Conservation (phyloP, 2,888 invertebrate species). For the Phlogophora meticulosa region DNA sequence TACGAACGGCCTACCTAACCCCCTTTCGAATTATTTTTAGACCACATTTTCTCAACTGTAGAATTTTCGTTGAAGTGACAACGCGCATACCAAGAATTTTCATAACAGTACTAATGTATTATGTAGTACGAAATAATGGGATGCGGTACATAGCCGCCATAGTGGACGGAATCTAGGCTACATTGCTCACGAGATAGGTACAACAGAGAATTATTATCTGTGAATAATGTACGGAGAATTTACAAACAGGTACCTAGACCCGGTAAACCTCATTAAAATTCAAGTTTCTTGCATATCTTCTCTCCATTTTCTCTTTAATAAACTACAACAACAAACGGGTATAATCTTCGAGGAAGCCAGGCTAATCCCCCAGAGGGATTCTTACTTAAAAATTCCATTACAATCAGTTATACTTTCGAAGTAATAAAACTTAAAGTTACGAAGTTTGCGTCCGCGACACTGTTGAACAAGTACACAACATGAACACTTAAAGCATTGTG, state of each 20-base stretch:
- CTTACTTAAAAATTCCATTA: constrained; percentile 57
- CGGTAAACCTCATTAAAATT: constrained; percentile 43
- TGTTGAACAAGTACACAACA: constrained; percentile 49
- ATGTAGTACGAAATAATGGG: constrained; percentile 38
- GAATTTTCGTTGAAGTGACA: constrained; percentile 24
- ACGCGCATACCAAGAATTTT: constrained; percentile 28
- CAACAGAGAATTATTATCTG: constrained; percentile 17
- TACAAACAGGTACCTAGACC: constrained; percentile 23
- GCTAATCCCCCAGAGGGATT: constrained; percentile 46
- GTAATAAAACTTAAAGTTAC: constrained; percentile 55
- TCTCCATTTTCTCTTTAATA: constrained; percentile 31
- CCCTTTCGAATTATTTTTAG: constrained; percentile 31
- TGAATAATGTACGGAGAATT: constrained; percentile 35
- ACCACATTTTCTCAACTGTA: constrained; percentile 29
- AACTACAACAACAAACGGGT: constrained; percentile 26
- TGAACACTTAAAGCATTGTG: constrained; percentile 49
- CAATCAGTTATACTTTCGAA: constrained; percentile 58
- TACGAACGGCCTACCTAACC: constrained; percentile 13
- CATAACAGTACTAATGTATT: constrained; percentile 41
- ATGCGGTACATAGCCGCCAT: constrained; percentile 26
- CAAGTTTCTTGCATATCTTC: constrained; percentile 39
- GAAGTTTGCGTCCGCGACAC: constrained; percentile 25
- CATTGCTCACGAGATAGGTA: constrained; percentile 21
- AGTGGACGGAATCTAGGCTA: constrained; percentile 28
- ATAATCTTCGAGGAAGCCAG: constrained; percentile 45